Evolutionary conservation across 2,888 invertebrate genomes (phyloP), one percentile per base, ranked within the genome.

Genomic region (Melinaea marsaeus): DNA sequence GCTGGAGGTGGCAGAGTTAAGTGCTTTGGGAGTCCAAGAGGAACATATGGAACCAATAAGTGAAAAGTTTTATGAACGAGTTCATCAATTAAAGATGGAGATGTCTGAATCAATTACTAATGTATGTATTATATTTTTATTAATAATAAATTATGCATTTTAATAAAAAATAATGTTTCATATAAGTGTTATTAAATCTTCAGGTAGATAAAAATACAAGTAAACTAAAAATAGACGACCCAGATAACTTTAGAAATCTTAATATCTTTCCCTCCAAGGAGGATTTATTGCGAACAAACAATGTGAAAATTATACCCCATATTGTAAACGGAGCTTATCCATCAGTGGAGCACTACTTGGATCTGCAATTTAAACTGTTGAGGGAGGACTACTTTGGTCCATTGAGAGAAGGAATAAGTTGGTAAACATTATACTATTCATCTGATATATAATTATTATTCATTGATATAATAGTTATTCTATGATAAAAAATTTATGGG

Each of bases 321-420:
- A 92, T 93, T 61, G 79, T 92, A 0, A 80, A 92, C 55, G 95
- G 95, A 13, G 86, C 91, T 0, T 96, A 95, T 78, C 76, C 86
- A 1, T 90, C 90, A 74, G 88, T 94, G 7, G 91, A 94, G 56
- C 93, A 96, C 74, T 97, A 97, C 77, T 85, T 97, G 34, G 95
- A 95, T 72, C 87, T 94, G n/a, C 96, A 96, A 71, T 96, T 95
- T 75, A 92, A 94, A 47, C 85, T 97, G 46, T 78, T 97, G 58
- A 85, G 95, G 45, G 96, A 97, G 85, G 97, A 97, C 81, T 96
- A 95, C 76, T 91, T 95, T 45, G 90, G 92, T 22, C 95, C 97
- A 0, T 78, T 97, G 34, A 85, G 95, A 46, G 92, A 94, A 74
- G 95, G 94, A 66, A 91, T 95, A 78, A 78, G 89, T 90, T 75